Percentiles rank a stretch among this genome's conserved stretches.
These are phyloP conservation scores for Corella eumyota DNA, from an alignment of 23 tunicate genomes.

Conservation along the genomic window DNA sequence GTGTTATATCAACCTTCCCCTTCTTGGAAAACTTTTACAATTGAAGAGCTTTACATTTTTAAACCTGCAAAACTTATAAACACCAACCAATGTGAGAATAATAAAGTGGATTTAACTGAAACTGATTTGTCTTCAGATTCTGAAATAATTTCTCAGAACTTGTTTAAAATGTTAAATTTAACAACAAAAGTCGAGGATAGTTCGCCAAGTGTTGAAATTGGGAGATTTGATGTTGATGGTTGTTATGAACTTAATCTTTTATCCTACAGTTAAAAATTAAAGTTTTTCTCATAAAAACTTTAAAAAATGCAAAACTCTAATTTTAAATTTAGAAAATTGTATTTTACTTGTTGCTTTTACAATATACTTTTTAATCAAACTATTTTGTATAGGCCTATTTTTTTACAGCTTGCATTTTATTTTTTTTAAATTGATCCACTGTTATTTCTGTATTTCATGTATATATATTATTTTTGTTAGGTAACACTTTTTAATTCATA, in stretches of 20 bases:
- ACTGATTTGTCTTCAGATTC: slow-evolving; percentile 30
- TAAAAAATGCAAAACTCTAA: slow-evolving; percentile 1
- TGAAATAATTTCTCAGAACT: slow-evolving; percentile 25
- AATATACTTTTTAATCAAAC: too few relatives aligned
- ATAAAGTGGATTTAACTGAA: slow-evolving; percentile 9
- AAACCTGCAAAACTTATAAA: slow-evolving; percentile 6
- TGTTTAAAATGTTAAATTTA: slow-evolving; percentile 37
- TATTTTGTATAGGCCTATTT: too few relatives aligned
- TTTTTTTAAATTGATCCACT: too few relatives aligned
- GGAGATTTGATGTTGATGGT: slow-evolving; percentile 83
- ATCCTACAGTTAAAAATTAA: slow-evolving; percentile 18
- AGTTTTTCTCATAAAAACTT: slow-evolving; percentile 1
- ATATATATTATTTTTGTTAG: too few relatives aligned
- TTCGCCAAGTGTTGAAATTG: slow-evolving; percentile 31
- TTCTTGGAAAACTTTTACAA: slow-evolving; percentile 57
- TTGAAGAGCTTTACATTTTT: slow-evolving; percentile 62
- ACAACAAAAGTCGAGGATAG: slow-evolving; percentile 19
- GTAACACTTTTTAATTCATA: too few relatives aligned
- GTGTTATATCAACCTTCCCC: slow-evolving; percentile 71
- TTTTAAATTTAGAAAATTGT: too few relatives aligned
- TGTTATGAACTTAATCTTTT: slow-evolving; percentile 77
- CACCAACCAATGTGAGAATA: slow-evolving; percentile 8
- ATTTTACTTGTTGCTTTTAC: too few relatives aligned
- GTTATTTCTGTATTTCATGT: too few relatives aligned
- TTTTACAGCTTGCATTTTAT: too few relatives aligned